Evolutionary conservation across 2,888 invertebrate species (phyloP), one percentile per base, ranked within the genome.

Genomic region (Ormyrus nitidulus): DNA sequence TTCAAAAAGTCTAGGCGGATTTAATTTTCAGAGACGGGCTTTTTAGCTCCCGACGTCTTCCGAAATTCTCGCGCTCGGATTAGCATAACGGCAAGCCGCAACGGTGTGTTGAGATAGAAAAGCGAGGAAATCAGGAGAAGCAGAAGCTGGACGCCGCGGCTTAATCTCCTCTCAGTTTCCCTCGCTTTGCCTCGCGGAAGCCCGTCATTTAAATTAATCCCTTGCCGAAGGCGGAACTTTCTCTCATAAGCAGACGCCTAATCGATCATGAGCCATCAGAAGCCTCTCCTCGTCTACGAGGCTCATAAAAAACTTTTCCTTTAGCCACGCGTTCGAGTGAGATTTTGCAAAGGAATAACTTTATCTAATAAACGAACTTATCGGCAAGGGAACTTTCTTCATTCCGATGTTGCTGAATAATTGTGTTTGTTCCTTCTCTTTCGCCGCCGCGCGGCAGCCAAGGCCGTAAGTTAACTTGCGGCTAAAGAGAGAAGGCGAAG

Each of bases 351-450:
- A 54, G 9, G 46, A 79, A 70, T 72, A 81, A 81, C 77, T 81
- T 81, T 81, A 70, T 64, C 70, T 72, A 74, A 81, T 81, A 81
- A 81, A 74, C 77, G 62, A 80, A 80, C 74, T 78, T 78, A 78
- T 73, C 66, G 68, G 13, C 59, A 61, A 66, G 19, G 8, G 9
- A 78, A 78, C 79, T 80, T 77, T 79, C 72, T 70, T 75, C 75
- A 75, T 79, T 68, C 53, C 58, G 66, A 72, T 74, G 61, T 53
- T 74, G 56, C 54, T 72, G 72, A 72, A 78, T 78, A 78, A 78
- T 78, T 78, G 72, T 78, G 34, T 66, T 59, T 54, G 48, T 34
- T 34, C 34, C 46, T 34, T 19, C 51, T 11, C 5, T 13, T 3
- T 5, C 19, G 3, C n/a, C 51, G 34, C 13, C n/a, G n/a, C 58